Evolutionary conservation across 1,140 invertebrate genomes (phyloP).

Genomic region (Proales similis): DNA sequence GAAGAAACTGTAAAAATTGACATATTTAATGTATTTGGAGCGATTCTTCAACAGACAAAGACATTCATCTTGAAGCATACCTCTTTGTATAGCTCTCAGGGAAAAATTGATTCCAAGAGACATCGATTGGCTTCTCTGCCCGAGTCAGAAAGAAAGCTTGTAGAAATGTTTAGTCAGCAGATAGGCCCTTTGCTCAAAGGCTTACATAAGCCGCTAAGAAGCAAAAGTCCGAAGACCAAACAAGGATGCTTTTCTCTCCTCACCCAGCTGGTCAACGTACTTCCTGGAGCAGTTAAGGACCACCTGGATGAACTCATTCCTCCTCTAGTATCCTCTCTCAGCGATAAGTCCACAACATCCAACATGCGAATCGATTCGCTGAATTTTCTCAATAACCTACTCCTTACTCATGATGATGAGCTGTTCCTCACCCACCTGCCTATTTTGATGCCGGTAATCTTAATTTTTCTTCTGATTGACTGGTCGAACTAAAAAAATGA

Average conservation of each 20-base stretch:
- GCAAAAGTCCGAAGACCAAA: slow-evolving; percentile 84
- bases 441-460: not conserved
- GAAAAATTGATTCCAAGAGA: slow-evolving; percentile 15
- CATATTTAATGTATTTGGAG: slow-evolving; percentile 90
- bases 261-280: slow-evolving; percentile 76
- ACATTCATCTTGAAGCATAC: slow-evolving; percentile 47
- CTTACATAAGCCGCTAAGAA: slow-evolving; percentile 79
- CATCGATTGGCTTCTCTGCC: not conserved
- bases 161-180: slow-evolving; percentile 52
- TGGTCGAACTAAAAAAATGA: not conserved
- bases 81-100: not conserved
- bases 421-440: slow-evolving; percentile 70
- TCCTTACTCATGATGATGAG: slow-evolving; percentile 71
- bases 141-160: slow-evolving; percentile 4
- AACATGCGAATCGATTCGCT: slow-evolving; percentile 98
- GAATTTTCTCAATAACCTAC: slow-evolving; percentile 77
- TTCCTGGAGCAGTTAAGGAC: slow-evolving; percentile 76
- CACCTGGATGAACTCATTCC: slow-evolving; percentile 77
- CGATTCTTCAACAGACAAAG: slow-evolving; percentile 78
- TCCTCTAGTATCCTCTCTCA: slow-evolving; percentile 45
- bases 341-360: slow-evolving; percentile 85
- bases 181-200: slow-evolving; percentile 73
- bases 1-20: slow-evolving; percentile 98
- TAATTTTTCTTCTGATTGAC: not conserved
- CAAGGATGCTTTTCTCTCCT: slow-evolving; percentile 83